Base-by-base conservation (phyloP, 2,797 vertebrate species). In the Gila robusta region DNA sequence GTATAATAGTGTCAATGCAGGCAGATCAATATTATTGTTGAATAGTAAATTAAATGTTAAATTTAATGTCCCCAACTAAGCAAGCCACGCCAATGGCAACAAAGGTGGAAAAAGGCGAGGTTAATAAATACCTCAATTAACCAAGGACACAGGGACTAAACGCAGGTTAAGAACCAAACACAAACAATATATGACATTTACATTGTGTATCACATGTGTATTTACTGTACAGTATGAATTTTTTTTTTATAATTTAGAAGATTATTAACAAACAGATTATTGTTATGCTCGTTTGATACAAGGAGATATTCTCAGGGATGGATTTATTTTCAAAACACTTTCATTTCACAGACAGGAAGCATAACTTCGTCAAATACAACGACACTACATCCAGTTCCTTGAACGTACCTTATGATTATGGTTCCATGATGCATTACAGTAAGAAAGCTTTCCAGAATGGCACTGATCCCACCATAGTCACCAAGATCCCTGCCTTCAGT, bases 381-480 rank as follows among this genome's bases (percentile, higher is more conserved):
- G 97, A 98, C 89, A 93, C 87, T 76, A 91, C 8, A 6, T 97
- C 97, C 82, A 97, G 96, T 87, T 92, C 92, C 5, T 87, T 98
- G 91, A 98, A 97, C 0, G 95, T 98, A 0, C 96, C 98, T 6
- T 99, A 99, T 5, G 98, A 99, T 91, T 99, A 99, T 44, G 95
- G 92, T 7, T 99, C 98, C 37, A 96, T 99, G 91, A 98, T 99
- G 98, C 98, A 99, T 94, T 99, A 99, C 70, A 96, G 97, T 78
- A 97, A 98, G 93, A 97, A 82, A 0, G 95, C 97, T 2, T 99
- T 99, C 88, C 83, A 81, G 6, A 98, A 96, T 0, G 96, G 96
- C 37, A 91, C 89, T 0, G 94, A 97, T 79, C 94, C 97, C 85
- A 99, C 98, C 79, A 99, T 99, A 1, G 4, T 98, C 89, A 98